Evolutionary conservation across 2,888 invertebrate species (phyloP).

Genomic region (Proisotoma minuta): DNA sequence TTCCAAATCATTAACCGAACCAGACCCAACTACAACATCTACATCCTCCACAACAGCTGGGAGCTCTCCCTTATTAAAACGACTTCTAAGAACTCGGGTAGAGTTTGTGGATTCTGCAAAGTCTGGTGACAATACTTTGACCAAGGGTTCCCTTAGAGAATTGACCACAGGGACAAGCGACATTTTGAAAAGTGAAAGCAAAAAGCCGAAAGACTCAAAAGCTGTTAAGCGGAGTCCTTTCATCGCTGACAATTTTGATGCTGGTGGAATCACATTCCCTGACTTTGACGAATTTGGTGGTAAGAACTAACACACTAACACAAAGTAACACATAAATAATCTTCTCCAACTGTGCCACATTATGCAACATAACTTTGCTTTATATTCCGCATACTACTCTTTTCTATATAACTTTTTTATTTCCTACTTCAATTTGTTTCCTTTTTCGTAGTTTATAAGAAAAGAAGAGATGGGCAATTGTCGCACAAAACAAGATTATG

Average conservation of each 20-base stretch:
- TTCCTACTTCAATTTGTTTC: too few species aligned
- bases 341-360: too few species aligned
- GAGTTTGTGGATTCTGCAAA: background rate
- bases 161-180: conserved; percentile 14
- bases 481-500: too few species aligned
- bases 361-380: too few species aligned
- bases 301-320: conserved; percentile 30
- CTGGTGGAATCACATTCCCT: conserved; percentile 44
- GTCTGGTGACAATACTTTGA: conserved; percentile 8
- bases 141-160: conserved; percentile 10
- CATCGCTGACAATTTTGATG: conserved; percentile 38
- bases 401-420: too few species aligned
- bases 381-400: too few species aligned
- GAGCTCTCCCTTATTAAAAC: background rate
- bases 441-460: too few species aligned
- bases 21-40: background rate
- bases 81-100: conserved; percentile 5
- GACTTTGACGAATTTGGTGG: conserved; percentile 48
- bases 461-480: too few species aligned
- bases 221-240: conserved; percentile 46
- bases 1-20: background rate
- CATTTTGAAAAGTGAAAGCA: conserved; percentile 19
- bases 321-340: conserved; percentile 3
- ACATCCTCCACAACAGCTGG: conserved; percentile 14
- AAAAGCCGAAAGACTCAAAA: conserved; percentile 45